Percentiles rank a stretch among this genome's conserved stretches.
These are phyloP conservation scores for Dryobotodes eremita DNA, from an alignment of 2,888 invertebrate species.

Conservation along the genomic window DNA sequence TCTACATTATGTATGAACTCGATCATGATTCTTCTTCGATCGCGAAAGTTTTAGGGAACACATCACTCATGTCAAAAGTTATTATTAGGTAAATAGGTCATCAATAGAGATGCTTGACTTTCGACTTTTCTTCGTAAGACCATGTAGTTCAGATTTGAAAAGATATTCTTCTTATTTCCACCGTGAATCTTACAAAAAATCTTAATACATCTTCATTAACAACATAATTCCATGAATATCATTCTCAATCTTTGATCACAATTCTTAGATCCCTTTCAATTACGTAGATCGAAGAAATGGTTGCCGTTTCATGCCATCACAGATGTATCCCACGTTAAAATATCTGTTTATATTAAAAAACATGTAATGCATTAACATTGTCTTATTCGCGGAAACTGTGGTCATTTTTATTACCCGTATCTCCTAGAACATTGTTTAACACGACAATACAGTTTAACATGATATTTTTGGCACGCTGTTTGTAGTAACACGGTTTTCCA, in stretches of 20 bases:
- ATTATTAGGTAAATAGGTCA: conserved; percentile 68
- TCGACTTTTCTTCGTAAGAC: conserved; percentile 24
- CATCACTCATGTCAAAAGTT: conserved; percentile 71
- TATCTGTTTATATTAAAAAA: conserved; percentile 61
- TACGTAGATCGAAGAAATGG: conserved; percentile 44
- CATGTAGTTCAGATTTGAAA: conserved; percentile 5
- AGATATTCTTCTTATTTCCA: neutral
- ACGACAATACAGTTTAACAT: conserved; percentile 41
- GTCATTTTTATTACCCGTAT: conserved; percentile 70
- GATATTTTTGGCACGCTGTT: conserved; percentile 45
- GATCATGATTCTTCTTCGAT: conserved; percentile 62
- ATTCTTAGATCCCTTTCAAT: conserved; percentile 40
- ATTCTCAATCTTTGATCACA: conserved; percentile 31
- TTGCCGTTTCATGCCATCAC: conserved; percentile 54
- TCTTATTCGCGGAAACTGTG: conserved; percentile 75
- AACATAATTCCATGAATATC: conserved; percentile 17
- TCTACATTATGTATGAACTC: conserved; percentile 61
- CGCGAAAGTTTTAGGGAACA: conserved; percentile 63
- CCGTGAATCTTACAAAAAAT: neutral
- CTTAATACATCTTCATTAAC: neutral
- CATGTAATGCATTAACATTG: conserved; percentile 54
- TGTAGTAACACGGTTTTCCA: conserved; percentile 40
- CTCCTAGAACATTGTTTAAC: conserved; percentile 45
- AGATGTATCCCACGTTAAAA: conserved; percentile 54
- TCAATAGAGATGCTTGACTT: conserved; percentile 31